These are phyloP conservation scores for Ophion ventricosus DNA, from an alignment of 2,888 invertebrate genomes.

Conservation along the genomic window DNA sequence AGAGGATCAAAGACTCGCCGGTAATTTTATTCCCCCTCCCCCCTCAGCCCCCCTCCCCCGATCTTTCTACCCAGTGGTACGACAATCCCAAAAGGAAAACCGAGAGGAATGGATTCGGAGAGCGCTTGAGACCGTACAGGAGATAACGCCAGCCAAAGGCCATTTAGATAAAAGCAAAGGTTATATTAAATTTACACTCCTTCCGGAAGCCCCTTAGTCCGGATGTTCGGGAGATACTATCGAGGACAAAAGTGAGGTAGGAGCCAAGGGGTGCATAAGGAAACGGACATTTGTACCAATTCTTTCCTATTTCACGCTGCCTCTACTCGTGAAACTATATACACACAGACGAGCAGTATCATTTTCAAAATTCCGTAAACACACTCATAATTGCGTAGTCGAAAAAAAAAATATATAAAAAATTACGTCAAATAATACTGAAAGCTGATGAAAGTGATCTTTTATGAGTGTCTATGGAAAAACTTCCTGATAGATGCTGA, in stretches of 20 bases:
- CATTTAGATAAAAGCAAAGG: constrained; percentile 79
- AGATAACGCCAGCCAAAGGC: constrained; percentile 66
- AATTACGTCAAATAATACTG: too few relatives aligned
- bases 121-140: constrained; percentile 1
- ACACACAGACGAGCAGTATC: background rate
- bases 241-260: constrained; percentile 18
- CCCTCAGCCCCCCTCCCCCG: background rate
- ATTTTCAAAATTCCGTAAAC: too few relatives aligned
- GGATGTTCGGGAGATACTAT: constrained; percentile 19
- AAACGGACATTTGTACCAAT: constrained; percentile 41
- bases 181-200: constrained; percentile 79
- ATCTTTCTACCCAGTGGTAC: background rate
- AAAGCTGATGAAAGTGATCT: too few relatives aligned
- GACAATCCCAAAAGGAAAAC: constrained; percentile 48
- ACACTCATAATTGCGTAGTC: too few relatives aligned
- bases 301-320: background rate
- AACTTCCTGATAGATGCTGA: too few relatives aligned
- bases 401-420: too few relatives aligned
- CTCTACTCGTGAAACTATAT: background rate
- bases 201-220: constrained; percentile 31
- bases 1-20: constrained; percentile 47
- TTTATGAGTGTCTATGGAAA: too few relatives aligned
- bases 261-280: constrained; percentile 23
- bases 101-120: constrained; percentile 29
- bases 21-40: constrained; percentile 24